Percentiles rank a stretch among this genome's conserved stretches.
Evolutionary conservation across 2,113 vertebrate species (phyloP).

Genomic region (Chlorocebus sabaeus): DNA sequence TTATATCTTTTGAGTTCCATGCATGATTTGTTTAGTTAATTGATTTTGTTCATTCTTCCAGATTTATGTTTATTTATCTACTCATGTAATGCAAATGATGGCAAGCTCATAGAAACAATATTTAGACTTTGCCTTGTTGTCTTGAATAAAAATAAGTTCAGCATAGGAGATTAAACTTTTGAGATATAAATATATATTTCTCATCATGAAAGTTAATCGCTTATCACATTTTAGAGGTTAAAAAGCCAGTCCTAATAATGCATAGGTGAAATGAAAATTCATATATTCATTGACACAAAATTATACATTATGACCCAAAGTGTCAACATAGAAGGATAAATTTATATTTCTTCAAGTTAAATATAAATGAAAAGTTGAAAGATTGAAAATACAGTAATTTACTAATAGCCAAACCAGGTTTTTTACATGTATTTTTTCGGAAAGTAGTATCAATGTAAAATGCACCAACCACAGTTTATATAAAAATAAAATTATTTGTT

Average conservation of each 20-base stretch:
- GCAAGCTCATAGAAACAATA: slow-evolving; percentile 27
- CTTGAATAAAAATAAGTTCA: slow-evolving; percentile 46
- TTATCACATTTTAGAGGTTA: background rate
- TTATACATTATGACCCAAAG: background rate
- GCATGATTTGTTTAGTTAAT: slow-evolving; percentile 77
- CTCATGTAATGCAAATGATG: slow-evolving; percentile 75
- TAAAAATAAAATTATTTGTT: background rate
- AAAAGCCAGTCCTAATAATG: slow-evolving; percentile 50
- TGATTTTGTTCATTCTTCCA: slow-evolving; percentile 75
- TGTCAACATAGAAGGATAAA: background rate
- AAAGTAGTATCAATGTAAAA: background rate
- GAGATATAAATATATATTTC: slow-evolving; percentile 52
- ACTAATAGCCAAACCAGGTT: background rate
- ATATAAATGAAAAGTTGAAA: background rate
- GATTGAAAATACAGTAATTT: background rate
- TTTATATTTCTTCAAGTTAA: background rate
- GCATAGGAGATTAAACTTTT: background rate
- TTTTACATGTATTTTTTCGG: background rate
- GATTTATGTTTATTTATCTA: slow-evolving; percentile 73
- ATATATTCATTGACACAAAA: slow-evolving; percentile 41
- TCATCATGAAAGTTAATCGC: slow-evolving; percentile 16
- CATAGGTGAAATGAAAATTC: slow-evolving; percentile 43
- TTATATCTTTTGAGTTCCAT: slow-evolving; percentile 43
- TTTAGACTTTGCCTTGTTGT: background rate
- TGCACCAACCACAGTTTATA: background rate